Evolutionary conservation across 2,113 vertebrate species (phyloP).

Genomic region (Camarhynchus parvulus): DNA sequence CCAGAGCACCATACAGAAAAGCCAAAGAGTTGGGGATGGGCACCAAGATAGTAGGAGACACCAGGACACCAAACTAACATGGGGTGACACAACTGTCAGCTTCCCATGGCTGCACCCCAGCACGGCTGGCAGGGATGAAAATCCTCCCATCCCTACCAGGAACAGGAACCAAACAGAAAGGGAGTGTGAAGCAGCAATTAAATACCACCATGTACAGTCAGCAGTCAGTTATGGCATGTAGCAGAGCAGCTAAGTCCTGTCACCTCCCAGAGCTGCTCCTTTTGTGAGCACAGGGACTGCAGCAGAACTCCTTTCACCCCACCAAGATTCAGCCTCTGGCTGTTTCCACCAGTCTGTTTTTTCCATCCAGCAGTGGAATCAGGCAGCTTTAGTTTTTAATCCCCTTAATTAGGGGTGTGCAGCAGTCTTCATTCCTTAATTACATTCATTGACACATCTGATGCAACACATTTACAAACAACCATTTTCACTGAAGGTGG

Average conservation of each 20-base stretch:
- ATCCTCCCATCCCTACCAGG: not conserved
- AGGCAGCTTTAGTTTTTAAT: conserved; percentile 50
- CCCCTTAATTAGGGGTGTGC: conserved; percentile 50
- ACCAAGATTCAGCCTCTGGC: not conserved
- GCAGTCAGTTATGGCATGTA: not conserved
- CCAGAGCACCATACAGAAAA: fast-evolving
- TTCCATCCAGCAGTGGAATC: conserved; percentile 22
- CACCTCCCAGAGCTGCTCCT: not conserved
- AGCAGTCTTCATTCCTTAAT: conserved; percentile 54
- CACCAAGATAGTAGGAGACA: fast-evolving
- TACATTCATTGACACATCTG: conserved; percentile 45
- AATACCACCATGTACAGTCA: not conserved
- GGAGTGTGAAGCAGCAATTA: not conserved
- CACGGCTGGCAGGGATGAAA: not conserved
- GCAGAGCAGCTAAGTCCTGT: not conserved
- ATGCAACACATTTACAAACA: conserved; percentile 53
- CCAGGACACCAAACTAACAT: not conserved
- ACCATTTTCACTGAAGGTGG: conserved; percentile 18
- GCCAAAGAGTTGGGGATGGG: not conserved
- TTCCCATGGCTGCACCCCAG: not conserved
- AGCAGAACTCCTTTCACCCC: not conserved
- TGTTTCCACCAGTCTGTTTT: not conserved
- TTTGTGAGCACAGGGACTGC: fast-evolving
- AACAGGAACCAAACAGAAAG: not conserved
- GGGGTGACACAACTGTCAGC: not conserved